Conservation (phyloP, 1,140 invertebrate species). For the Trialeurodes vaporariorum region DNA sequence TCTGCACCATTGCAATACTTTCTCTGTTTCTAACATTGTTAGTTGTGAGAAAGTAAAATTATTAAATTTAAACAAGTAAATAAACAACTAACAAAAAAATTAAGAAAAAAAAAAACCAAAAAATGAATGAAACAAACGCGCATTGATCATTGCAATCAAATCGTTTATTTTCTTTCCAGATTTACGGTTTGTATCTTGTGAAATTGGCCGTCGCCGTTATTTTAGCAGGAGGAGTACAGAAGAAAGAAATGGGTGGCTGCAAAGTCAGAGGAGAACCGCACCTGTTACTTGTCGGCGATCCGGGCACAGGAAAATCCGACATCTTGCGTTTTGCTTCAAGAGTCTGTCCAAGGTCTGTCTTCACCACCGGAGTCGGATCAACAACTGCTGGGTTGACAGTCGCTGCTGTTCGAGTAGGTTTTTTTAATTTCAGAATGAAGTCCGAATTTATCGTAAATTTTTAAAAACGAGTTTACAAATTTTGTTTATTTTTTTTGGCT, state of each 20-base stretch:
- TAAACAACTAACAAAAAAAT: no score
- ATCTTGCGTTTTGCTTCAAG: constrained; percentile 64
- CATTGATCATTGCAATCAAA: neutral
- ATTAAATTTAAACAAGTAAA: no score
- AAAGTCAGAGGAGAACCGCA: constrained; percentile 65
- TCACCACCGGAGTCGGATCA: constrained; percentile 76
- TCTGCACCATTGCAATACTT: no score
- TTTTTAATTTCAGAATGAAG: constrained; percentile 8
- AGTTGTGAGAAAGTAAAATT: no score
- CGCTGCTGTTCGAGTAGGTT: constrained; percentile 59
- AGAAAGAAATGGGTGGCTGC: constrained; percentile 41
- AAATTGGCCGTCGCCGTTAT: constrained; percentile 70
- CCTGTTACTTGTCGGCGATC: constrained; percentile 79
- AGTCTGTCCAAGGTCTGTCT: constrained; percentile 60
- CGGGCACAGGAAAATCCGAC: constrained; percentile 83
- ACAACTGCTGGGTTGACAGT: constrained; percentile 83
- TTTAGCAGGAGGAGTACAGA: constrained; percentile 51
- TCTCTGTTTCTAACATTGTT: no score
- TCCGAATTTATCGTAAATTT: no score
- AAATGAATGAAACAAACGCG: no score
- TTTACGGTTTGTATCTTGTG: constrained; percentile 76
- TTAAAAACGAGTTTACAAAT: neutral
- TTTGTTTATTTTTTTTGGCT: constrained; percentile 9
- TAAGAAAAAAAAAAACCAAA: no score
- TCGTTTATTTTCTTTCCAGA: constrained; percentile 36